Evolutionary conservation across 2,888 invertebrate species (phyloP).

Genomic region (Hemithea aestivaria): DNA sequence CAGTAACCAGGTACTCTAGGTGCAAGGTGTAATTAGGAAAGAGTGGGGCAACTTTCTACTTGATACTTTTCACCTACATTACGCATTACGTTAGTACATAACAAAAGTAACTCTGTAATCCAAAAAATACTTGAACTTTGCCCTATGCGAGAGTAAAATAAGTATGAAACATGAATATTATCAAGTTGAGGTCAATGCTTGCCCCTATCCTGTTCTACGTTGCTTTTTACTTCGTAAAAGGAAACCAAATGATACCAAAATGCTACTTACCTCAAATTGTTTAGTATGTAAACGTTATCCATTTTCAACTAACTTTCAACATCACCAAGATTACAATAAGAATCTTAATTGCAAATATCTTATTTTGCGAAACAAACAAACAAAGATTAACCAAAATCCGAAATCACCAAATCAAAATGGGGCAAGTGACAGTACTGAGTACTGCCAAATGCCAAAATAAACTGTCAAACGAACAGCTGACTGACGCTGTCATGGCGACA

Average conservation of each 20-base stretch:
- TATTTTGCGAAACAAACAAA: no score
- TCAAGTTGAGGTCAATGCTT: slow-evolving; percentile 2
- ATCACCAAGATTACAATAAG: slow-evolving; percentile 17
- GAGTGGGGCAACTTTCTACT: slow-evolving; percentile 12
- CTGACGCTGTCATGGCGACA: no score
- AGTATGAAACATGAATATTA: slow-evolving; percentile 3
- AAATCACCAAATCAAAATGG: no score
- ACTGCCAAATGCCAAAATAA: no score
- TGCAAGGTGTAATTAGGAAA: slow-evolving; percentile 1
- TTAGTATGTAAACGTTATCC: slow-evolving; percentile 64
- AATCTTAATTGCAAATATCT: no score
- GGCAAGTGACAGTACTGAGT: no score
- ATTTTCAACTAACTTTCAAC: slow-evolving; percentile 38
- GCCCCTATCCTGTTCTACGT: slow-evolving; percentile 6
- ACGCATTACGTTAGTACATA: slow-evolving; percentile 19
- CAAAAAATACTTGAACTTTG: slow-evolving; percentile 8
- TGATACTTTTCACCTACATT: slow-evolving; percentile 14
- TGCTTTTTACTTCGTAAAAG: slow-evolving; percentile 5
- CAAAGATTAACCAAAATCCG: no score
- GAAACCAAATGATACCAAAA: background rate
- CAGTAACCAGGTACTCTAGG: background rate
- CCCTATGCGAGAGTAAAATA: background rate
- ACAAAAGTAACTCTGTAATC: slow-evolving; percentile 1
- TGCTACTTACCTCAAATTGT: slow-evolving; percentile 60
- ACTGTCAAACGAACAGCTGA: no score